Base-by-base conservation (phyloP, 2,797 vertebrate genomes). In the Botia almorhae region DNA sequence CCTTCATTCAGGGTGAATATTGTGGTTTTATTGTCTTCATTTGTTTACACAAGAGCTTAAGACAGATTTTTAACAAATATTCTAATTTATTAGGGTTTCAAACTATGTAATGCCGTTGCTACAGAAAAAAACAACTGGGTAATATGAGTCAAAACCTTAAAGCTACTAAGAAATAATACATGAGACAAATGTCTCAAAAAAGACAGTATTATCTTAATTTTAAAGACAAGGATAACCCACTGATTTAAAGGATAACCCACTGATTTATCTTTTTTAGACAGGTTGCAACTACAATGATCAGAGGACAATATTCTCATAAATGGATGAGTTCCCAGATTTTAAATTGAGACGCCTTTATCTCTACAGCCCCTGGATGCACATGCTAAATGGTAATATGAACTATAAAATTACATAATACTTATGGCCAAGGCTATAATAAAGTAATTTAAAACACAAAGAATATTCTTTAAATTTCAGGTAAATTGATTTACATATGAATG, bases 291-390 rank as follows among this genome's bases (percentile, higher is more conserved):
- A 51, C 17, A 68, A 86, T 85, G 82, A 78, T 82, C 85, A 46
- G 65, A 61, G 46, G 60, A 83, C 14, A 53, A 53, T 16, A 53
- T 53, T 53, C 46, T 76, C 87, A 82, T 88, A 88, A 85, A 83
- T 76, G 78, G 82, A 87, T 87, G 89, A 93, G 90, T 85, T 86
- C 89, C 89, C 86, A 85, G 91, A 92, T 93, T 92, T 90, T 80
- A 89, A 87, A 87, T 87, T 26, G n/a, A 74, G 69, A 81, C 60
- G 85, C 60, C 87, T 82, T 94, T 93, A 94, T 94, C 92, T 91
- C 90, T 89, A 80, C 87, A 86, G 84, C 83, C 72, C 76, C 33
- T 75, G 60, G n/a, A 75, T 26, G 56, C 46, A 76, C 14, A 46
- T 36, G 43, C 21, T 11, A 4, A 56, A 17, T 19, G 43, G 39